phyloP scores from a whole-genome alignment of 2,113 vertebrate species.

The Gulo gulo region DNA sequence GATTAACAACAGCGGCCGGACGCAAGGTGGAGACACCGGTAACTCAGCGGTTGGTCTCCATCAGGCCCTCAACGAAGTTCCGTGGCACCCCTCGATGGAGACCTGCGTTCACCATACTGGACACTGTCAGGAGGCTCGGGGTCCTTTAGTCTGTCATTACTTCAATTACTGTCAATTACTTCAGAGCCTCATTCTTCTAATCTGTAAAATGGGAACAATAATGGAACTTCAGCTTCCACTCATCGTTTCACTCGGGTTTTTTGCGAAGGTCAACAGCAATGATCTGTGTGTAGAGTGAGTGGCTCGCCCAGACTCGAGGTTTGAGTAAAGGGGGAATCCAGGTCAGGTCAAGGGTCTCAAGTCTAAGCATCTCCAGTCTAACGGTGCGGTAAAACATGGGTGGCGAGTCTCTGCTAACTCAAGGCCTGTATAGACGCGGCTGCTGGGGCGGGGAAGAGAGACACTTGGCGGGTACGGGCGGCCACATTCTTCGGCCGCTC shows the following conservation, averaged over 20 bases:
- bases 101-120: not conserved
- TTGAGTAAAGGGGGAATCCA: not conserved
- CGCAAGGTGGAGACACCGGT: not conserved
- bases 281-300: not conserved
- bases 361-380: not conserved
- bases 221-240: not conserved
- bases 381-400: not conserved
- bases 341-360: not conserved
- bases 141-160: not conserved
- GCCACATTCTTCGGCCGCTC: not conserved
- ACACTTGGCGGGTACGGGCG: rapidly evolving
- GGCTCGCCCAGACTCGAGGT: not conserved
- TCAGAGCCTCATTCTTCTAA: not conserved
- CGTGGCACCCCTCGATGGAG: not conserved
- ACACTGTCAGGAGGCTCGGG: not conserved
- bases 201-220: not conserved
- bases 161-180: not conserved
- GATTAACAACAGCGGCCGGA: not conserved
- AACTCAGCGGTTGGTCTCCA: not conserved
- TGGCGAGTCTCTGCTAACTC: rapidly evolving
- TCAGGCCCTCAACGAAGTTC: not conserved
- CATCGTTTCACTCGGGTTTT: not conserved
- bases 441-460: not conserved
- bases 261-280: not conserved
- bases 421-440: not conserved